These are phyloP conservation scores for Camponotus fellah DNA, from an alignment of 2,888 invertebrate species.

Conservation along the genomic window DNA sequence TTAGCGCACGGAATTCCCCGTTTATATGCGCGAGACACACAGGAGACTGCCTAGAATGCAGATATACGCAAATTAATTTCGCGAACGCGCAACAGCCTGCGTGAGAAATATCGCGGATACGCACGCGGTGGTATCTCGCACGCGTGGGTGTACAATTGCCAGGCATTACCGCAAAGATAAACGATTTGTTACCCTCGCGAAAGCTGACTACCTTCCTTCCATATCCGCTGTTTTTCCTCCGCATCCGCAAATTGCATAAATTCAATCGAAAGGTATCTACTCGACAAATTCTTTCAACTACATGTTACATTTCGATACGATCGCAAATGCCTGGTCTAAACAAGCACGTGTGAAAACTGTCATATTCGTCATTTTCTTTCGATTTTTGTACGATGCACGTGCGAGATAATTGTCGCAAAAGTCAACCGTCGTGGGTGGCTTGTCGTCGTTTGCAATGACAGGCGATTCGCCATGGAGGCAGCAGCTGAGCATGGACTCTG, in stretches of 20 bases:
- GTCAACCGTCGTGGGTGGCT: constrained; percentile 55
- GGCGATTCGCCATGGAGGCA: constrained; percentile 58
- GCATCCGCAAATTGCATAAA: constrained; percentile 17
- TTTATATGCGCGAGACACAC: constrained; percentile 38
- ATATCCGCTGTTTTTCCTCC: background rate
- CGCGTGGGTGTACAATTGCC: constrained; percentile 62
- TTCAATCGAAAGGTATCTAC: background rate
- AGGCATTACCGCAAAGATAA: constrained; percentile 62
- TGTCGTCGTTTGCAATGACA: constrained; percentile 55
- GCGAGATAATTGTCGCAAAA: constrained; percentile 54
- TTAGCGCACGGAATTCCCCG: constrained; percentile 48
- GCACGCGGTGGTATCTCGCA: constrained; percentile 24
- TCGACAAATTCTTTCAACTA: background rate
- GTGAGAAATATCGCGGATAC: constrained; percentile 48
- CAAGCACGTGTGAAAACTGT: background rate
- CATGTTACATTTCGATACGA: background rate
- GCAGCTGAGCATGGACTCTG: constrained; percentile 40
- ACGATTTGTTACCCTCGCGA: constrained; percentile 65
- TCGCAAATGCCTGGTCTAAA: background rate
- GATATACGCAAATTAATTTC: constrained; percentile 46
- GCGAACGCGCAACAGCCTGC: constrained; percentile 59
- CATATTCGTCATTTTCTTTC: no score
- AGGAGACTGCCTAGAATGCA: constrained; percentile 45
- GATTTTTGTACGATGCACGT: background rate
- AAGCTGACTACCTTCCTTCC: constrained; percentile 54